These are phyloP conservation scores for Lycaena phlaeas DNA, from an alignment of 2,888 invertebrate species.

Conservation along the genomic window DNA sequence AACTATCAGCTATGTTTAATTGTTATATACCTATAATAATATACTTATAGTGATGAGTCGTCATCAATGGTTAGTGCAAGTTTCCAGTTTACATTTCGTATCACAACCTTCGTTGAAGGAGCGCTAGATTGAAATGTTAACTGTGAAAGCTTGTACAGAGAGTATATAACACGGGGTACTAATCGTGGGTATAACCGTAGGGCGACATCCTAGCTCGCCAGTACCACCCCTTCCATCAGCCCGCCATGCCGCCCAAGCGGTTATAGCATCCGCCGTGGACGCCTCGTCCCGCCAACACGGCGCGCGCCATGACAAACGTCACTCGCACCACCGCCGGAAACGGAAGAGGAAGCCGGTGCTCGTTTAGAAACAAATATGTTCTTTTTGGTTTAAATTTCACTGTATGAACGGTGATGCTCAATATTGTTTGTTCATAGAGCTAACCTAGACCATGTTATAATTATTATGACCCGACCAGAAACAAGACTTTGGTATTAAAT, in stretches of 20 bases:
- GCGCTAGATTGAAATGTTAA: too few relatives aligned
- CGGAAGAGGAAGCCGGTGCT: constrained; percentile 58
- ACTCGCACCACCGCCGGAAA: constrained; percentile 44
- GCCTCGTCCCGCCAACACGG: constrained; percentile 20
- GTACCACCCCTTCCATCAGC: constrained; percentile 65
- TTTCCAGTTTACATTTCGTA: too few relatives aligned
- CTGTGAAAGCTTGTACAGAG: too few relatives aligned
- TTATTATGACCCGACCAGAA: constrained; percentile 21
- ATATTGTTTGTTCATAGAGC: constrained; percentile 22
- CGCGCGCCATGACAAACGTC: constrained; percentile 28
- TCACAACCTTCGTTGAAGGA: too few relatives aligned
- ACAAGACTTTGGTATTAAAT: constrained; percentile 24
- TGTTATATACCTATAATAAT: too few relatives aligned
- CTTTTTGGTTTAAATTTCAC: constrained; percentile 18
- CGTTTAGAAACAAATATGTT: constrained; percentile 33
- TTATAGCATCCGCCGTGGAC: constrained; percentile 54
- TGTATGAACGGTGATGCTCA: constrained; percentile 31
- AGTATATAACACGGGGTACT: too few relatives aligned
- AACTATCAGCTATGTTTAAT: too few relatives aligned
- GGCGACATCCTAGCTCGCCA: constrained; percentile 64
- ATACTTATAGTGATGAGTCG: too few relatives aligned
- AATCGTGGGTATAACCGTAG: constrained; percentile 56
- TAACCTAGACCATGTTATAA: constrained; percentile 3
- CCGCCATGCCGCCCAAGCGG: constrained; percentile 58
- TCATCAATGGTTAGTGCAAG: too few relatives aligned